A percentile compares a stretch with the other conserved stretches of the same genome.
Evolutionary conservation across 2,888 invertebrate genomes (phyloP).

Genomic region (Patella ulyssiponensis): DNA sequence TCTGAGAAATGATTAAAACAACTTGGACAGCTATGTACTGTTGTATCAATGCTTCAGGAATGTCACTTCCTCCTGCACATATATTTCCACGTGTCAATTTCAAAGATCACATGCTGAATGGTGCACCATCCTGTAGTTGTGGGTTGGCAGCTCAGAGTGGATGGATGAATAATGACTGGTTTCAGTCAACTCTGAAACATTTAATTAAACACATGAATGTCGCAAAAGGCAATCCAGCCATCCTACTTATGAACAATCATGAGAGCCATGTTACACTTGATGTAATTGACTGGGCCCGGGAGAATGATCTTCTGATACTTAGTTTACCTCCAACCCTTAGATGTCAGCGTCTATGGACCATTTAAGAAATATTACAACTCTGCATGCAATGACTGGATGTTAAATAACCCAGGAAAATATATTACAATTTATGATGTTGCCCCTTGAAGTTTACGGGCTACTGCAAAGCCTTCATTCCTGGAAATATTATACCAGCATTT

Average conservation of each 20-base stretch:
- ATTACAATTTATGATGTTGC: constrained; percentile 29
- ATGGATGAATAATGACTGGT: constrained; percentile 35
- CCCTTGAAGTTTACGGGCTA: constrained; percentile 7
- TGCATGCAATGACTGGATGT: not conserved
- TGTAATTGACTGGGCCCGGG: not conserved
- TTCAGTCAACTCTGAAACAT: constrained; percentile 25
- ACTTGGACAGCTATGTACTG: constrained; percentile 27
- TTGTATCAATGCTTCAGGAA: constrained; percentile 30
- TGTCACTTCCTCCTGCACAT: constrained; percentile 27
- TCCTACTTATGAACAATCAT: constrained; percentile 27
- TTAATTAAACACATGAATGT: constrained; percentile 16
- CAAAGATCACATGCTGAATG: constrained; percentile 18
- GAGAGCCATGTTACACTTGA: constrained; percentile 6
- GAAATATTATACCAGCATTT: constrained; percentile 28
- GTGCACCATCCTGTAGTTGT: constrained; percentile 22
- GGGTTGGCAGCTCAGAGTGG: constrained; percentile 25
- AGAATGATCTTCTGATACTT: constrained; percentile 19
- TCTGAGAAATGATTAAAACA: constrained; percentile 27
- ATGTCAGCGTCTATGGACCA: constrained; percentile 30
- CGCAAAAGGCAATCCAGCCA: constrained; percentile 23
- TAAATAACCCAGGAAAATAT: constrained; percentile 21
- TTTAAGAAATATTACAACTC: constrained; percentile 25
- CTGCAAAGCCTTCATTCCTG: constrained; percentile 18
- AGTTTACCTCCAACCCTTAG: constrained; percentile 33
- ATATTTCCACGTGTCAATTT: constrained; percentile 31